Conservation (phyloP, 2,888 invertebrate species). For the Drosophila subsilvestris region DNA sequence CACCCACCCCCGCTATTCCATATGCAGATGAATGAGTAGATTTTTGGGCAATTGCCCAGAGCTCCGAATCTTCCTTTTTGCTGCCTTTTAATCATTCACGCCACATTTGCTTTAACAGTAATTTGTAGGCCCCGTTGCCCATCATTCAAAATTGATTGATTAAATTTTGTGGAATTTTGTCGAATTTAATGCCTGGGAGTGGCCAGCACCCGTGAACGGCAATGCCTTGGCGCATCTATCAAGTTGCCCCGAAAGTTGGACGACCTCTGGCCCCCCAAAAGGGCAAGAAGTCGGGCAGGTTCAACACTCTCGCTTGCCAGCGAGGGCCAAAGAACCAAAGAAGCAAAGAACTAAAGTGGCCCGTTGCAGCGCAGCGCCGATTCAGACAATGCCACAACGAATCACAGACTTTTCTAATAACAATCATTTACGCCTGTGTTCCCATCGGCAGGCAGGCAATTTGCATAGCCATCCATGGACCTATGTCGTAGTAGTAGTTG, state of each 20-base stretch:
- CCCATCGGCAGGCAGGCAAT: conserved; percentile 35
- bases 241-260: conserved; percentile 45
- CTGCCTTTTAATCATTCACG: conserved; percentile 46
- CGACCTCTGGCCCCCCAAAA: conserved; percentile 40
- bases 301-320: conserved; percentile 34
- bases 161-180: conserved; percentile 29
- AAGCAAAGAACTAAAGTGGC: conserved; percentile 16
- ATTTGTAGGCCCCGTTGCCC: conserved; percentile 29
- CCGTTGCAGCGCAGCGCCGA: conserved; percentile 14
- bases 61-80: background rate
- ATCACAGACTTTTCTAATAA: conserved; percentile 50
- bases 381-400: conserved; percentile 46
- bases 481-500: too few relatives aligned
- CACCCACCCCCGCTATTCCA: too few relatives aligned
- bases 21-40: conserved; percentile 13
- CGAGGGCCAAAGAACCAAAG: background rate
- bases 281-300: conserved; percentile 30
- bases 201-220: background rate
- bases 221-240: conserved; percentile 42
- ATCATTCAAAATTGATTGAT: conserved; percentile 49
- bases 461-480: conserved; percentile 44
- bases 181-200: conserved; percentile 2
- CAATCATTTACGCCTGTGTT: conserved; percentile 46
- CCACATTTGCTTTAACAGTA: conserved; percentile 41
- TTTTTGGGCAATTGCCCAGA: background rate